Percentiles rank a stretch among this genome's conserved stretches.
Conservation (phyloP, 2,113 vertebrate genomes). For the Halcyon malimbica region DNA sequence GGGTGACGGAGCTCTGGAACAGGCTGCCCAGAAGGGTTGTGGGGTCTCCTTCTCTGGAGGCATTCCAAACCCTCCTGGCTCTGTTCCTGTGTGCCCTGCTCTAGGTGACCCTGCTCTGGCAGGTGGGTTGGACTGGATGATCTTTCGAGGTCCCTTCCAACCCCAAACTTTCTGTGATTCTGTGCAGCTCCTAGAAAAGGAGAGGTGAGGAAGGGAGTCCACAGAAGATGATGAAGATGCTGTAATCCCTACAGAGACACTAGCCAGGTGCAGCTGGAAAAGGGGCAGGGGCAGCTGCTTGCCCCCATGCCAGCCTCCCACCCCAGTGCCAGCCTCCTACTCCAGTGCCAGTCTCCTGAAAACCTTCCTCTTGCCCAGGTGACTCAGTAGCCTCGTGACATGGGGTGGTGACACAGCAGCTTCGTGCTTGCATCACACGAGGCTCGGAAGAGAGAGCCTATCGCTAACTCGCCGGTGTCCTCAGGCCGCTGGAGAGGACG, state of each 20-base stretch:
- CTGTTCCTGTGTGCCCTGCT: too few relatives aligned
- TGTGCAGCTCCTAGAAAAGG: background rate
- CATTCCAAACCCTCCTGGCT: too few relatives aligned
- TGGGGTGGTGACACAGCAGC: background rate
- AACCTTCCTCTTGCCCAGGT: background rate
- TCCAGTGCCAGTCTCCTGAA: fast-evolving
- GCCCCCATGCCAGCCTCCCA: background rate
- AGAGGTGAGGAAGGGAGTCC: background rate
- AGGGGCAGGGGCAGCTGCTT: fast-evolving
- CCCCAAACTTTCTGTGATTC: too few relatives aligned
- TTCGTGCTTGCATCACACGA: background rate
- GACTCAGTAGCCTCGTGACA: background rate
- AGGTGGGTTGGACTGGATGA: too few relatives aligned
- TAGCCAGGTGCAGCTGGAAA: background rate
- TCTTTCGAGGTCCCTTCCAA: too few relatives aligned
- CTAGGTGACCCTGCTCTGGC: too few relatives aligned
- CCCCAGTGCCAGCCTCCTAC: background rate
- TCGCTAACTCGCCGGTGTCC: background rate
- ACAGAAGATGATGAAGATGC: background rate
- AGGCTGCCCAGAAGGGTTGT: too few relatives aligned
- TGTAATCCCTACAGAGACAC: background rate
- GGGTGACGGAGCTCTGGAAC: too few relatives aligned
- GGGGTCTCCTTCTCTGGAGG: too few relatives aligned
- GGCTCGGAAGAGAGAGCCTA: background rate
- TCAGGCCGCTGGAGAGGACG: background rate